Evolutionary conservation across 1,140 invertebrate genomes (phyloP), one percentile per base, ranked within the genome.

Genomic region (Intoshia linei): DNA sequence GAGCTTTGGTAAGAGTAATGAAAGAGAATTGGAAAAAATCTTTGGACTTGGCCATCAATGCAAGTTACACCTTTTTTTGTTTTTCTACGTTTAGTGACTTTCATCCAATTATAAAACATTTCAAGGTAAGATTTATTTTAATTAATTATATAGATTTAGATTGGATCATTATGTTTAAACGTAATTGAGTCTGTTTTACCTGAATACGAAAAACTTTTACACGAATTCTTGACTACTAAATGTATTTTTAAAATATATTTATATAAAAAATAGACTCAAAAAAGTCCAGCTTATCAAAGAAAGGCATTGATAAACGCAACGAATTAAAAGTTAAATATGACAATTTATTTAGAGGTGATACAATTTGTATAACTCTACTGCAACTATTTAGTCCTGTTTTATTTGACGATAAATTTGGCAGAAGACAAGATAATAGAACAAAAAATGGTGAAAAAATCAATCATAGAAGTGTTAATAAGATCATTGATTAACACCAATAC

Each of bases 1-100:
- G 78, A 62, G 84, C 83, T 33, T 59, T 98, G 39, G 74, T 78
- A 4, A 65, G 87, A 50, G 78, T 93, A 20, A 57, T 93, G 25
- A 64, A 83, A 47, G 87, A 98, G 64, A 84, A 95, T 60, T 92
- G 79, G 72, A 75, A 73, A 58, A 71, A 74, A 50, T 90, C 77
- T 52, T 72, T 90, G 47, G 81, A 92, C 54, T 56, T 95, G 21
- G 81, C 77, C 37, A 87, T 75, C 44, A 87, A 90, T 55, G 79
- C 95, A 49, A 71, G 90, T 41, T 81, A 81, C 51, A 75, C 78
- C 43, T 95, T 93, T 60, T 81, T 84, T 51, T 87, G 77, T 52
- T 84, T 95, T 54, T 90, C 83, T 10, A 74, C 73, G n/a, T 93
- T 84, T 51, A 71, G 71, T 44, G 70, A 78, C 49, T 93, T 95